Conservation (phyloP, 2,797 vertebrate genomes). For the Salarias fasciatus region DNA sequence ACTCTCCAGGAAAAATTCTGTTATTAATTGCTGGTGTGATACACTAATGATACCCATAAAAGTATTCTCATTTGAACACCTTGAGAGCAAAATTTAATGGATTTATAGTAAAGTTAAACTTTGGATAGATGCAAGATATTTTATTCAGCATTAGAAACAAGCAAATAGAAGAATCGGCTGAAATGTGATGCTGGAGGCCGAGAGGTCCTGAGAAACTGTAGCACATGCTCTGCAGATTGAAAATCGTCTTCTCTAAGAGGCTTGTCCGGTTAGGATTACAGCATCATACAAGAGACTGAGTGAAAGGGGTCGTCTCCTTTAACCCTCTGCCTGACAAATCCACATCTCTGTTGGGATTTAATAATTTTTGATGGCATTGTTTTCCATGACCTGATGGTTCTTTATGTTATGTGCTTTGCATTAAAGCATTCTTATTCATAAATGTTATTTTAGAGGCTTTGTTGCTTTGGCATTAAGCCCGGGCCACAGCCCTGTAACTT, state of each 20-base stretch:
- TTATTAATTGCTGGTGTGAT: slow-evolving; percentile 12
- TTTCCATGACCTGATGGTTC: neutral
- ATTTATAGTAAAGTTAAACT: neutral
- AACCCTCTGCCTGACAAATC: slow-evolving; percentile 20
- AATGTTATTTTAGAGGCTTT: neutral
- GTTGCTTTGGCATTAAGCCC: neutral
- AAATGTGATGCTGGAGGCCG: slow-evolving; percentile 54
- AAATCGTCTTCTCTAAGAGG: slow-evolving; percentile 53
- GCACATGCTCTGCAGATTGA: slow-evolving; percentile 58
- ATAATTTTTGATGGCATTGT: neutral
- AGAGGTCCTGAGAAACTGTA: slow-evolving; percentile 37
- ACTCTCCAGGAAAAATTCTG: neutral
- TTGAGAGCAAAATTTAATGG: neutral
- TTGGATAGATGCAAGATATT: neutral
- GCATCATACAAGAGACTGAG: slow-evolving; percentile 3
- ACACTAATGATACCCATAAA: neutral
- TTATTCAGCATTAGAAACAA: neutral
- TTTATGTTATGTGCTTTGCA: neutral
- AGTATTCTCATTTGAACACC: too few species aligned
- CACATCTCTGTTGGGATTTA: neutral
- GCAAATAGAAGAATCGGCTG: slow-evolving; percentile 23
- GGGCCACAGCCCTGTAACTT: neutral
- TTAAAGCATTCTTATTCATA: neutral
- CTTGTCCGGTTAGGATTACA: slow-evolving; percentile 56
- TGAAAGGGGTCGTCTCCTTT: slow-evolving; percentile 14